Conservation (phyloP, 2,797 vertebrate genomes). For the Silurus lanzhouensis region DNA sequence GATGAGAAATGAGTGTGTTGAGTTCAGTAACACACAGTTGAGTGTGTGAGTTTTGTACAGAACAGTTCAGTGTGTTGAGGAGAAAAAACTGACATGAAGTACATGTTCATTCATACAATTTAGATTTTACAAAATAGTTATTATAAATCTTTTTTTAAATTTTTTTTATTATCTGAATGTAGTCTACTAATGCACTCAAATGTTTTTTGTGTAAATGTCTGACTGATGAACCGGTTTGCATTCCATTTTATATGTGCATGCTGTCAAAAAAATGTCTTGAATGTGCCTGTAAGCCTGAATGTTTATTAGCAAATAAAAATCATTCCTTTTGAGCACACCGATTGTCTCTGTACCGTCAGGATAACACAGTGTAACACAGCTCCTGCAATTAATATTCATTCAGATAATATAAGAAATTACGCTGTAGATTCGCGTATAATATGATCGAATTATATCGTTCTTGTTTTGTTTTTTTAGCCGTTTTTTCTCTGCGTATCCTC, state of each 20-base stretch:
- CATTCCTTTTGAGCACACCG: not conserved
- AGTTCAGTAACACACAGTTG: no score
- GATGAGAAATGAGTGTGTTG: no score
- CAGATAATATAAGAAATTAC: not conserved
- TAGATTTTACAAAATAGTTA: no score
- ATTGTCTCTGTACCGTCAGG: not conserved
- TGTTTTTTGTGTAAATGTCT: not conserved
- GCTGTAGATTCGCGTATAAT: not conserved
- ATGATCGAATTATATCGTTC: not conserved
- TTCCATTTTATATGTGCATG: not conserved
- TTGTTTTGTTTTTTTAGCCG: not conserved
- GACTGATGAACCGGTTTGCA: not conserved
- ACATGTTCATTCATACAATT: no score
- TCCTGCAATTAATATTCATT: not conserved
- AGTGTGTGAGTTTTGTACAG: no score
- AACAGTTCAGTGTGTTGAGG: no score
- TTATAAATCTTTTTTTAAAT: no score
- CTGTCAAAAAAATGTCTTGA: not conserved
- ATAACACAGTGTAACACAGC: no score
- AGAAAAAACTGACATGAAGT: no score
- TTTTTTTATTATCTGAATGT: not conserved
- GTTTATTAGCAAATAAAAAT: not conserved
- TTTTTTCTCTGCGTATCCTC: not conserved
- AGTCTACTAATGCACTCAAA: not conserved
- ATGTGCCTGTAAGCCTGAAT: not conserved